These are phyloP conservation scores for Dasyornis broadbenti DNA, from an alignment of 2,113 vertebrate species.

Conservation along the genomic window DNA sequence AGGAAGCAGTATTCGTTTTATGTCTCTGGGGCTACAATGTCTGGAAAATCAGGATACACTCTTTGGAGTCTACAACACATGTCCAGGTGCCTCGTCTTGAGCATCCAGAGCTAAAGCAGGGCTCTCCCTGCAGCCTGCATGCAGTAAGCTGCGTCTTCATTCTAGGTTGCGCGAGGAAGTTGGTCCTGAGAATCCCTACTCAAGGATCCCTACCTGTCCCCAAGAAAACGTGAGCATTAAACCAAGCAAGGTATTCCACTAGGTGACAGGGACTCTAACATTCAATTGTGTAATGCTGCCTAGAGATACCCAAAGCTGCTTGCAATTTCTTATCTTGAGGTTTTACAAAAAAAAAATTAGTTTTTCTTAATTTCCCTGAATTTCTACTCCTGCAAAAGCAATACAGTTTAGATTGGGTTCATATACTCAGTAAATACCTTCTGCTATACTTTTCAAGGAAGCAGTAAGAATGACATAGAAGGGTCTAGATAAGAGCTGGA, in stretches of 20 bases:
- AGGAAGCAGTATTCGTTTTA: neutral
- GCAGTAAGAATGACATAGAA: neutral
- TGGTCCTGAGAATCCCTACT: neutral
- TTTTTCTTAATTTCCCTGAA: neutral
- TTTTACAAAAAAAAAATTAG: neutral
- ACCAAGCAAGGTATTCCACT: neutral
- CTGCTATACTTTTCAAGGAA: neutral
- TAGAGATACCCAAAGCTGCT: neutral
- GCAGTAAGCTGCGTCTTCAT: accelerated
- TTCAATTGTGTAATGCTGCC: neutral
- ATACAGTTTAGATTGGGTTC: neutral
- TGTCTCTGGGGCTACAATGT: neutral
- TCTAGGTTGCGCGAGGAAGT: neutral
- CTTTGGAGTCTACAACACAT: neutral
- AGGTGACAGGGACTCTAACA: neutral
- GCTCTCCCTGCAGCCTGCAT: neutral
- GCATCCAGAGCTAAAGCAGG: neutral
- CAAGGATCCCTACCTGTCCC: neutral
- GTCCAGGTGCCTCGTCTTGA: neutral
- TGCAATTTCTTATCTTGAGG: neutral
- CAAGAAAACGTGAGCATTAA: neutral
- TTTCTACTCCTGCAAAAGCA: neutral
- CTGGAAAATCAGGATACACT: neutral
- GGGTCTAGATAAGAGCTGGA: neutral
- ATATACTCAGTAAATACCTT: neutral